These are phyloP conservation scores for Linyphia triangularis DNA, from an alignment of 2,888 invertebrate genomes.

Conservation along the genomic window DNA sequence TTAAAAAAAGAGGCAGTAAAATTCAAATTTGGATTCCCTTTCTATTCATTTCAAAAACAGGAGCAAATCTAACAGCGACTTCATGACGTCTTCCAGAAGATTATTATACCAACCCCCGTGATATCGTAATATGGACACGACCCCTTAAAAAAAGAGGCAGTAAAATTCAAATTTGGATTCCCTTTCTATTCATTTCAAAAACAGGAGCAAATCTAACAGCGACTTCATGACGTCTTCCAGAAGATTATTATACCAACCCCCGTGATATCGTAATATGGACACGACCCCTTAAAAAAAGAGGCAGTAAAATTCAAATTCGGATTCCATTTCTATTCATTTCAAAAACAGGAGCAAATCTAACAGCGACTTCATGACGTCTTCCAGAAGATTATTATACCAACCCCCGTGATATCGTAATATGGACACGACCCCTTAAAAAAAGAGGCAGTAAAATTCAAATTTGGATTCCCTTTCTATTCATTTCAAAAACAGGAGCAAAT, in stretches of 20 bases:
- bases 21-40: constrained; percentile 15
- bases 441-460: background rate
- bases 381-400: too few species aligned
- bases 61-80: constrained; percentile 18
- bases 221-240: constrained; percentile 29
- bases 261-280: background rate
- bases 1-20: background rate
- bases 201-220: constrained; percentile 11
- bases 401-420: too few species aligned
- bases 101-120: too few species aligned
- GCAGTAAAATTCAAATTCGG: background rate
- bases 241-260: constrained; percentile 42
- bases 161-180: constrained; percentile 8
- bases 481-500: background rate
- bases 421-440: background rate
- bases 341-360: background rate
- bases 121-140: background rate
- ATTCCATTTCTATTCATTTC: constrained; percentile 34
- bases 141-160: background rate
- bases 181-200: constrained; percentile 24
- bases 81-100: constrained; percentile 32
- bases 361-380: too few species aligned
- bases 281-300: background rate
- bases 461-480: constrained; percentile 27
- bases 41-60: constrained; percentile 9